Evolutionary conservation across 2,888 invertebrate species (phyloP).

Genomic region (Polymixis flavicincta): DNA sequence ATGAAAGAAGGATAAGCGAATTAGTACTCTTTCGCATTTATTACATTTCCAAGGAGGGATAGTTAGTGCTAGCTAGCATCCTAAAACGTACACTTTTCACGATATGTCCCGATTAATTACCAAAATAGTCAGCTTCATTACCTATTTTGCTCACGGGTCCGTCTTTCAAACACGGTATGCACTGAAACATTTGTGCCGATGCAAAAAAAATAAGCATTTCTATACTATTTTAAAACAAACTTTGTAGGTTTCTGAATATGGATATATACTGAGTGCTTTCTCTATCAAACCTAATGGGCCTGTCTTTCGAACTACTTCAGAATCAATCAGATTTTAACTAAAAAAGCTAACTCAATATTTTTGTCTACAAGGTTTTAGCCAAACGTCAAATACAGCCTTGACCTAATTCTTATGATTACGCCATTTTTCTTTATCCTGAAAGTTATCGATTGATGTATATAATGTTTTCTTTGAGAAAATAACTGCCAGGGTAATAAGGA

Average conservation of each 20-base stretch:
- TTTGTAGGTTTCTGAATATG: neutral
- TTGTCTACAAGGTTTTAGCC: neutral
- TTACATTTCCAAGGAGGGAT: neutral
- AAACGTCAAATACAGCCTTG: conserved; percentile 19
- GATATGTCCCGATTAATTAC: neutral
- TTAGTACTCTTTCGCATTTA: neutral
- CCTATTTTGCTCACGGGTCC: neutral
- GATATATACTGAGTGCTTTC: neutral
- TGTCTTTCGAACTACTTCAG: neutral
- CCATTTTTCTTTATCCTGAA: conserved; percentile 8
- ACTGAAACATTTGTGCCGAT: neutral
- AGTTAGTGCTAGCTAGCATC: neutral
- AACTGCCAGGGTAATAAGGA: neutral
- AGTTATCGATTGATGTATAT: conserved; percentile 32
- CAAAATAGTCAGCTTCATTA: neutral
- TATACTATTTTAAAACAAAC: neutral
- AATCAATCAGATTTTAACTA: neutral
- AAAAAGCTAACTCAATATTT: neutral
- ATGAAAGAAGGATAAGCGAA: no score
- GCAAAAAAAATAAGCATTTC: neutral
- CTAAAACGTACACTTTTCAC: neutral
- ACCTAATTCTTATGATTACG: conserved; percentile 18
- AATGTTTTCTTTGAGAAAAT: conserved; percentile 12
- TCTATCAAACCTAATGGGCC: neutral
- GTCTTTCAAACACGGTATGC: neutral